These are phyloP conservation scores for Phodopus roborovskii DNA, from an alignment of 2,113 vertebrate species.

Conservation along the genomic window DNA sequence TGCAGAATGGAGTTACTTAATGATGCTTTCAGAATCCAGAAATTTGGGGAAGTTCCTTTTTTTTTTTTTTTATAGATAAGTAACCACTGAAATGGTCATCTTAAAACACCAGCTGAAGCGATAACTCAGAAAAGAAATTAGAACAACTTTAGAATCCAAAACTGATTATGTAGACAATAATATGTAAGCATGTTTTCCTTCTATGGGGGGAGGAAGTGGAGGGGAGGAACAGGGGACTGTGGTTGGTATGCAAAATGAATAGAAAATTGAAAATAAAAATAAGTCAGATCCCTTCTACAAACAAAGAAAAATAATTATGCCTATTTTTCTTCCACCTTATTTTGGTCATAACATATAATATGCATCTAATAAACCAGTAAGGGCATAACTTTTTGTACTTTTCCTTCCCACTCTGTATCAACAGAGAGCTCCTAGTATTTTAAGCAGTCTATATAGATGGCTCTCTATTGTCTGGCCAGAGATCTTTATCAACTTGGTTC, in stretches of 20 bases:
- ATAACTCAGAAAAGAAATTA: background rate
- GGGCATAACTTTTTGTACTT: background rate
- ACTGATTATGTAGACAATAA: background rate
- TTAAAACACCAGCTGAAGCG: constrained; percentile 3
- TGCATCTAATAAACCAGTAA: constrained; percentile 4
- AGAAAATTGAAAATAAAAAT: too few relatives aligned
- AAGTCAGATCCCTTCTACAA: too few relatives aligned
- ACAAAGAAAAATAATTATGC: constrained; percentile 2
- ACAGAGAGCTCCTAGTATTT: background rate
- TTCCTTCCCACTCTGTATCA: background rate
- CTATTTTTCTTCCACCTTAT: constrained; percentile 32
- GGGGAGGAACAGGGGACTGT: too few relatives aligned
- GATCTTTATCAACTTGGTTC: background rate
- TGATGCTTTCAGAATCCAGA: background rate
- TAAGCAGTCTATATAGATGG: background rate
- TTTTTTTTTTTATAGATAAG: constrained; percentile 2
- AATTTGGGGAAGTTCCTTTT: background rate
- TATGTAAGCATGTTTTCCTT: constrained; percentile 21
- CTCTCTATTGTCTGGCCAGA: background rate
- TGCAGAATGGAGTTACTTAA: background rate
- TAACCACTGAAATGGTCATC: constrained; percentile 26
- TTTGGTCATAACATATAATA: background rate
- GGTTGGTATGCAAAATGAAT: too few relatives aligned
- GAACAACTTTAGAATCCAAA: constrained; percentile 29
- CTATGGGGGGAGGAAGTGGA: too few relatives aligned